A percentile compares a stretch with the other conserved stretches of the same genome.
Conservation (phyloP, 1,140 invertebrate species). For the Neodiprion lecontei region DNA sequence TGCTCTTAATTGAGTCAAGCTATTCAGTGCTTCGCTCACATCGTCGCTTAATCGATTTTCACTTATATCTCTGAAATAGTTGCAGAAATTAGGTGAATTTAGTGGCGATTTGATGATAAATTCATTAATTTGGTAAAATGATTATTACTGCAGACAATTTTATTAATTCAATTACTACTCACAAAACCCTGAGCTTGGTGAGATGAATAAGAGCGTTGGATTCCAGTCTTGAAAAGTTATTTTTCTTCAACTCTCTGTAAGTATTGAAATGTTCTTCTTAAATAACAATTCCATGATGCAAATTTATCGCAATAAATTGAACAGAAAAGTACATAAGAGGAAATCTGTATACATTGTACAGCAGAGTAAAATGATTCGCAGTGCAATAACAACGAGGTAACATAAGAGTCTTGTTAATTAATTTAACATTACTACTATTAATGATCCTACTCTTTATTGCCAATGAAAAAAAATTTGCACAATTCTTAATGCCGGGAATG, state of each 20-base stretch:
- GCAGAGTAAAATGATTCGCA: too few species aligned
- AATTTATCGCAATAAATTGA: conserved; percentile 28
- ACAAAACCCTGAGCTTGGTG: conserved; percentile 48
- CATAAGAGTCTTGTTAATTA: neutral
- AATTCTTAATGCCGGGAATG: too few species aligned
- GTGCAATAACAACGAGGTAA: neutral
- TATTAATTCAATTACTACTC: conserved; percentile 27
- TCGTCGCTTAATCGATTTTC: conserved; percentile 53
- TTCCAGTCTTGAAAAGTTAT: conserved; percentile 51
- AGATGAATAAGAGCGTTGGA: conserved; percentile 45
- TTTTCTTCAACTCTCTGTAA: conserved; percentile 44
- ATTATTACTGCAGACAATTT: too few species aligned
- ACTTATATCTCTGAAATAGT: conserved; percentile 51
- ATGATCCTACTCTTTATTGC: too few species aligned
- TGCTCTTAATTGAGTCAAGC: conserved; percentile 57
- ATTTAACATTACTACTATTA: too few species aligned
- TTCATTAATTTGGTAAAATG: neutral
- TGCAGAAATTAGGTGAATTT: neutral
- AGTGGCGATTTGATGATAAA: neutral
- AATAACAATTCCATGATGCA: conserved; percentile 10
- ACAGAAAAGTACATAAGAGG: conserved; percentile 12
- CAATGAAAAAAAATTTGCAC: too few species aligned
- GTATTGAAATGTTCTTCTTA: neutral
- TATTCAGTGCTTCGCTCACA: conserved; percentile 49
- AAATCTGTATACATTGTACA: neutral